A percentile compares a stretch with the other conserved stretches of the same genome.
phyloP scores from a whole-genome alignment of 2,113 vertebrate species.

The Anolis sagrei region DNA sequence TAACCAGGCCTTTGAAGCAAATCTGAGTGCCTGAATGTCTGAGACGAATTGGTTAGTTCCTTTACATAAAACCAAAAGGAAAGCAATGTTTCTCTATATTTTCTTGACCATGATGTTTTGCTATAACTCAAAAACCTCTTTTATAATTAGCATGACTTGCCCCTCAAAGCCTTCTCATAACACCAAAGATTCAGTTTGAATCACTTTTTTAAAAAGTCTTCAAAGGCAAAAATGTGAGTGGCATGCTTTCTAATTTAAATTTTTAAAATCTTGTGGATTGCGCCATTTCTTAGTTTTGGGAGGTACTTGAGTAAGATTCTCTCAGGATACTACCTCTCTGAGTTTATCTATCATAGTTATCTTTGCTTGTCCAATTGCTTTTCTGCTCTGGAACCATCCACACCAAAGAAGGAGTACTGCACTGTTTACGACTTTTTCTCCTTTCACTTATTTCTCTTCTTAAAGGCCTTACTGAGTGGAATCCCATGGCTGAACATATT shows the following conservation, averaged over 20 bases:
- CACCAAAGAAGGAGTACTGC: no score
- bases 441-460: no score
- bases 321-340: not conserved
- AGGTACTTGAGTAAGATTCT: no score
- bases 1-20: not conserved
- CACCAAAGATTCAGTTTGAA: not conserved
- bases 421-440: no score
- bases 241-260: no score
- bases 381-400: no score
- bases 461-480: no score
- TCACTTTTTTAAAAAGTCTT: not conserved
- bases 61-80: not conserved
- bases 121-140: not conserved
- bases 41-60: constrained; percentile 43
- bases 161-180: no score
- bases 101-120: not conserved
- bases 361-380: no score
- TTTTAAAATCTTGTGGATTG: not conserved
- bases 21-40: not conserved
- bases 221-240: not conserved
- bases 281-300: no score
- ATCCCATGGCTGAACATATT: no score
- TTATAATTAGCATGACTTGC: not conserved
- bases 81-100: not conserved
- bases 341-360: not conserved